Base-by-base conservation (phyloP, 1,140 invertebrate species). In the Drosophila obscura region DNA sequence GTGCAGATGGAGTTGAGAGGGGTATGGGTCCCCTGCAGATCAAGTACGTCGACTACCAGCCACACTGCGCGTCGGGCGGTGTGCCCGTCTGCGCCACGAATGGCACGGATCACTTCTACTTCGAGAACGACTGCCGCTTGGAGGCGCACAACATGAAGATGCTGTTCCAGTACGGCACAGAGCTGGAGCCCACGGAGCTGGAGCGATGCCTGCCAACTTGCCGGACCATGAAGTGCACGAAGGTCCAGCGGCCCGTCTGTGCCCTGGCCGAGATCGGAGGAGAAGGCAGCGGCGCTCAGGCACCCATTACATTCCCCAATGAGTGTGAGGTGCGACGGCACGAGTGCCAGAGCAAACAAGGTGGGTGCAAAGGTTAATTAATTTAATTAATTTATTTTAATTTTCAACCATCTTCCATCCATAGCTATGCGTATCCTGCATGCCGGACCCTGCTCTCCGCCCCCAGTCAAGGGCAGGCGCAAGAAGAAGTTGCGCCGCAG, bases 21-120 rank as follows among this genome's bases (percentile, higher is more conserved):
- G 22, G 65, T 0, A 8, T 60, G 16, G 65, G 55, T n/a, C 50
- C 61, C n/a, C 56, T 82, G 49, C 80, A 83, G 16, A 83, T 77
- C 51, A 68, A 87, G 35, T 85, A 87, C 24, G 82, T 85, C 46
- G 82, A 87, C 78, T 78, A 85, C 15, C 82, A 81, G 46, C 69
- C 77, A 1, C 69, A 78, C 6, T 85, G 82, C 16, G 45, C 43
- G 4, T 1, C 59, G 0, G 82, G 82, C 0, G 82, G 82, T 1
- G 51, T 81, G 4, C 78, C 82, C 0, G 78, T 85, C 2, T 85
- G 82, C 28, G 82, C 82, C 24, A 85, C 82, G 15, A 81, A 85
- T 45, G 82, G 82, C 2, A 49, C 35, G 0, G 65, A 55, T 6
- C 53, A 41, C n/a, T 87, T 78, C 24, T 65, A 78, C 41, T 85